Base-by-base conservation (phyloP, 30 jellyfish, hydroid and myxozoan genomes). In the Chrysaora quinquecirrha region DNA sequence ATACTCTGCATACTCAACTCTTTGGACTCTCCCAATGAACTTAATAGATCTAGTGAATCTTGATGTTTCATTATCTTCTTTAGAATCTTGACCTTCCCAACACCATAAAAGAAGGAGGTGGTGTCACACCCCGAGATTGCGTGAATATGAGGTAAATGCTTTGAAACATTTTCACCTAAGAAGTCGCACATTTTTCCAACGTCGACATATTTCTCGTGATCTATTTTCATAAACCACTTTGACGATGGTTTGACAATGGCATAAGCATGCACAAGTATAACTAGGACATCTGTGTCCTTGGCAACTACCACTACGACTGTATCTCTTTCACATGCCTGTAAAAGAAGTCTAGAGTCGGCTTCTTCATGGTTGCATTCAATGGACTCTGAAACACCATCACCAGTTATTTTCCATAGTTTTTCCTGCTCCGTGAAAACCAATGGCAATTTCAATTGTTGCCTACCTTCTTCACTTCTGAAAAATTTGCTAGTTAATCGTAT, bases 51-150 rank as follows among this genome's bases (percentile, higher is more conserved):
- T 29, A 52, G 63, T 25, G 78, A 30, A 76, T 24, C 81, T 32
- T 28, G 87, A 50, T 56, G 34, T 30, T 50, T 30, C 33, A 50
- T 3, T n/a, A n/a, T n/a, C n/a, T n/a, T n/a, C n/a, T n/a, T n/a
- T n/a, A n/a, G n/a, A n/a, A n/a, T n/a, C 11, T 14, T 38, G 43
- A 28, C 6, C 54, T 77, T 77, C 30, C 89, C 89, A 58, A 77
- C 82, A 14, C 89, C 87, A 76, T 49, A 33, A 48, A 76, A 76
- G 65, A 76, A 76, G 38, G 78, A 76, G 38, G 87, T 76, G 10
- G 84, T 76, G 78, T 34, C 87, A 32, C 87, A 76, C 34, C 87
- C 81, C 1, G 87, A 52, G 38, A 52, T 76, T 24, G 87, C 67
- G 64, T 50, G 87, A 50, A 52, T 52, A 38, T 76, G 87, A 11